phyloP scores from a whole-genome alignment of 2,797 vertebrate genomes.

The Garrulus glandarius region DNA sequence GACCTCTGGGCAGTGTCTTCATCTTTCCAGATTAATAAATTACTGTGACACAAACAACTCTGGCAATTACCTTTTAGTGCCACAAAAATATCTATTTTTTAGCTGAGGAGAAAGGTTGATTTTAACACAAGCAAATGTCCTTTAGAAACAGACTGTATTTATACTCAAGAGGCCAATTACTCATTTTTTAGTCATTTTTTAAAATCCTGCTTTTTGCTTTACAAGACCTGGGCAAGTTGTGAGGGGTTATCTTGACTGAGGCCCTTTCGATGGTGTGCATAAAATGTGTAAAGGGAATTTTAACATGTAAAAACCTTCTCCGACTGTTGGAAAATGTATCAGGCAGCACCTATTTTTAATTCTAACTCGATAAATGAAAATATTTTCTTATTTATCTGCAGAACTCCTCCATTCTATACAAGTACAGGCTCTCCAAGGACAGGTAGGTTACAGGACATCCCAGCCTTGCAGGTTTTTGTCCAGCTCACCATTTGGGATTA shows the following conservation, averaged over 20 bases:
- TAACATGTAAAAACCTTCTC: background rate
- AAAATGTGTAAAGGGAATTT: background rate
- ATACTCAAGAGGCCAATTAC: slow-evolving; percentile 70
- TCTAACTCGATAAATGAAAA: background rate
- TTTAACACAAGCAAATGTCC: slow-evolving; percentile 45
- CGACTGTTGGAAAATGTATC: background rate
- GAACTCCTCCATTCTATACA: background rate
- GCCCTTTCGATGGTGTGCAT: background rate
- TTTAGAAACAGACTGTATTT: slow-evolving; percentile 61
- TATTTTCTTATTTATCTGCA: background rate
- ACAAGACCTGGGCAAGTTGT: background rate
- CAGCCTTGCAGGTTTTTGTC: background rate
- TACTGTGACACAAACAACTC: slow-evolving; percentile 36
- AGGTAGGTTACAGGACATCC: too few species aligned
- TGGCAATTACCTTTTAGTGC: background rate
- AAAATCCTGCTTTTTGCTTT: slow-evolving; percentile 28
- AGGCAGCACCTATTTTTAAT: background rate
- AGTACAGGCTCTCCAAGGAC: background rate
- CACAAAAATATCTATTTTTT: background rate
- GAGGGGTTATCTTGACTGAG: background rate
- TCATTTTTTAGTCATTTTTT: slow-evolving; percentile 24
- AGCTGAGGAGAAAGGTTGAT: slow-evolving; percentile 20
- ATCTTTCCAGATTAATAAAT: slow-evolving; percentile 47
- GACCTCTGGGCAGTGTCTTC: slow-evolving; percentile 29
- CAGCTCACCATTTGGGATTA: background rate